Conservation (phyloP, 2,113 vertebrate genomes). For the Bettongia penicillata region DNA sequence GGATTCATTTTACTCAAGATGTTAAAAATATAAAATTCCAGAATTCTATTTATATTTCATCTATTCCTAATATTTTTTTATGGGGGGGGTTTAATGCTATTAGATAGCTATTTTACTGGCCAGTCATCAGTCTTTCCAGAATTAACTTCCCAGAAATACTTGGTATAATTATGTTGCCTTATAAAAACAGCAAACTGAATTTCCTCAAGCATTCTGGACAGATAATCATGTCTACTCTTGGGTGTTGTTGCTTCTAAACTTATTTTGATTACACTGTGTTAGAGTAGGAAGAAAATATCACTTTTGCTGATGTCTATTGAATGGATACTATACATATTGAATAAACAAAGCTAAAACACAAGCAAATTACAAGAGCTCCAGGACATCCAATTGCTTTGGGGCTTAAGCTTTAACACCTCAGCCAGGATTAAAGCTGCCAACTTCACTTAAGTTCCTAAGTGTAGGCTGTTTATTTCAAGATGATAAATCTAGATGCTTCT, state of each 20-base stretch:
- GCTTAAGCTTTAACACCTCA: slow-evolving; percentile 4
- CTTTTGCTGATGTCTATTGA: background rate
- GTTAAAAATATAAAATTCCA: slow-evolving; percentile 7
- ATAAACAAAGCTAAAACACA: background rate
- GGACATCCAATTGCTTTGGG: background rate
- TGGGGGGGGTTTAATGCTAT: slow-evolving; percentile 42
- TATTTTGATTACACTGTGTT: background rate
- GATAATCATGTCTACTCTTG: slow-evolving; percentile 6
- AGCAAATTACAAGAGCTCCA: slow-evolving; percentile 33
- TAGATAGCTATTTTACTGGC: slow-evolving; percentile 24
- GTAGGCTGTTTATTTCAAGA: background rate
- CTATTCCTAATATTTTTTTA: background rate
- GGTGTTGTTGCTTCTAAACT: background rate
- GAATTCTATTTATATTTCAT: slow-evolving; percentile 17
- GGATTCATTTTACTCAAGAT: slow-evolving; percentile 30
- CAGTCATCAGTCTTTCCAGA: slow-evolving; percentile 22
- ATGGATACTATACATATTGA: slow-evolving; percentile 6
- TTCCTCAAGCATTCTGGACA: slow-evolving; percentile 33
- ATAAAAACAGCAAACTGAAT: slow-evolving; percentile 54
- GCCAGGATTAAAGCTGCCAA: background rate
- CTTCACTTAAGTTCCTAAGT: background rate
- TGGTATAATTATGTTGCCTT: background rate
- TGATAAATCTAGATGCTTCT: background rate
- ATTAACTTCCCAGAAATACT: slow-evolving; percentile 49
- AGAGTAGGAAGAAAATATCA: slow-evolving; percentile 55